Conservation (phyloP, 2,113 vertebrate genomes). For the Lethenteron reissneri region DNA sequence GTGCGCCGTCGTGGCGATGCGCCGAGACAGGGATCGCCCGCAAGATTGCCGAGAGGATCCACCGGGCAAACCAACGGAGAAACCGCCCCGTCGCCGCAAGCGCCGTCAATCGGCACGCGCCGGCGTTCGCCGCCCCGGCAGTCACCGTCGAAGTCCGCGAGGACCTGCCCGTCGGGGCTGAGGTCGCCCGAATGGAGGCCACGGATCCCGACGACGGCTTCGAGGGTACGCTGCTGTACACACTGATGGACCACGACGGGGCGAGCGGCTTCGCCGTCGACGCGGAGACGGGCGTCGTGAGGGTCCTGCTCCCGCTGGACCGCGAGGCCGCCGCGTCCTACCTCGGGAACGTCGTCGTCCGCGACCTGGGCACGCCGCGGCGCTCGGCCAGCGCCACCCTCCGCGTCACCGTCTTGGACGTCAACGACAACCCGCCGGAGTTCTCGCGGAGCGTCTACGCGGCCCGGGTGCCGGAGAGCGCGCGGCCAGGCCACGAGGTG, state of each 20-base stretch:
- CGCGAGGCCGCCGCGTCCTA: too few species aligned
- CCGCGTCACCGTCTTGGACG: too few species aligned
- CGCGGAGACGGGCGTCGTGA: constrained; percentile 51
- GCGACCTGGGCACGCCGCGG: too few species aligned
- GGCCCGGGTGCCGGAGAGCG: too few species aligned
- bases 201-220: constrained; percentile 75
- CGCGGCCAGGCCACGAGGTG: constrained; percentile 58
- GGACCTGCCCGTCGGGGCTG: constrained; percentile 43
- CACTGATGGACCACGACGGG: constrained; percentile 59
- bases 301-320: constrained; percentile 19
- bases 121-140: constrained; percentile 71
- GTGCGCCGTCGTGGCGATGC: constrained; percentile 49
- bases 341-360: too few species aligned
- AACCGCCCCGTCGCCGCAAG: constrained; percentile 72
- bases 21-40: constrained; percentile 77
- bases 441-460: too few species aligned
- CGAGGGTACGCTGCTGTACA: constrained; percentile 64
- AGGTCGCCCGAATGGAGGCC: constrained; percentile 54
- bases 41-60: constrained; percentile 69
- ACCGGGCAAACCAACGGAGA: constrained; percentile 67
- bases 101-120: constrained; percentile 64
- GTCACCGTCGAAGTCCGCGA: constrained; percentile 61
- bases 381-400: too few species aligned
- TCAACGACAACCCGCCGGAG: too few species aligned
- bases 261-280: constrained; percentile 55